These are phyloP conservation scores for Alcedo quadribrachys DNA, from an alignment of 2,797 vertebrate genomes.

Conservation along the genomic window DNA sequence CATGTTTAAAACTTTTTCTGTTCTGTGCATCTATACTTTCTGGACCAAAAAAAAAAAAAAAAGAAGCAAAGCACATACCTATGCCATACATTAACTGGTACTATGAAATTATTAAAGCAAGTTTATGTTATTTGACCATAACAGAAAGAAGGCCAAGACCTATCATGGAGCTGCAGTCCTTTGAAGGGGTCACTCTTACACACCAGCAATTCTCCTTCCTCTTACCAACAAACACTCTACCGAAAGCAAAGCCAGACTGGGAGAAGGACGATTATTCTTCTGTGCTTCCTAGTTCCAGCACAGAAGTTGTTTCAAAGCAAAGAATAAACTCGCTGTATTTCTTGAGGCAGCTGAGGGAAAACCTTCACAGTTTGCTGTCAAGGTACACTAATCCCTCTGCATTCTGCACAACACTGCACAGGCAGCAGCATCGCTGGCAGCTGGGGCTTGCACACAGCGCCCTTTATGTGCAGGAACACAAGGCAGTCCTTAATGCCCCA, in stretches of 20 bases:
- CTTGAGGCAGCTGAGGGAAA: conserved; percentile 34
- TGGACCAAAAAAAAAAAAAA: not conserved
- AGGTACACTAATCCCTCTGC: conserved; percentile 26
- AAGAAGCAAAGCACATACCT: not conserved
- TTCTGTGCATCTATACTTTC: not conserved
- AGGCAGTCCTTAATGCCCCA: not conserved
- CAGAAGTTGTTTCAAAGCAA: conserved; percentile 2
- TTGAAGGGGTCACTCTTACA: not conserved
- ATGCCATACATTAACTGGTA: not conserved
- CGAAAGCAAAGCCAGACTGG: not conserved
- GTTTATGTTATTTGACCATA: not conserved
- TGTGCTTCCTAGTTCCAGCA: not conserved
- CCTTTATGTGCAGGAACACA: conserved; percentile 22
- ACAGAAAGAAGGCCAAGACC: not conserved
- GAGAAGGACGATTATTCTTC: not conserved
- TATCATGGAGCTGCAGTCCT: not conserved
- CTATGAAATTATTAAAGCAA: not conserved
- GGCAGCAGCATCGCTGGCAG: conserved; percentile 19
- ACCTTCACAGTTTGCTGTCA: not conserved
- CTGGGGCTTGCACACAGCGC: not conserved
- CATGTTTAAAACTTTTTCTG: not conserved
- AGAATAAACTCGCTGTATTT: conserved; percentile 15
- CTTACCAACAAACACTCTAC: not conserved
- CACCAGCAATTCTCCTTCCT: not conserved
- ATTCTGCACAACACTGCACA: conserved; percentile 3